Conservation (phyloP, 2,113 vertebrate genomes). For the Archocentrus centrarchus region DNA sequence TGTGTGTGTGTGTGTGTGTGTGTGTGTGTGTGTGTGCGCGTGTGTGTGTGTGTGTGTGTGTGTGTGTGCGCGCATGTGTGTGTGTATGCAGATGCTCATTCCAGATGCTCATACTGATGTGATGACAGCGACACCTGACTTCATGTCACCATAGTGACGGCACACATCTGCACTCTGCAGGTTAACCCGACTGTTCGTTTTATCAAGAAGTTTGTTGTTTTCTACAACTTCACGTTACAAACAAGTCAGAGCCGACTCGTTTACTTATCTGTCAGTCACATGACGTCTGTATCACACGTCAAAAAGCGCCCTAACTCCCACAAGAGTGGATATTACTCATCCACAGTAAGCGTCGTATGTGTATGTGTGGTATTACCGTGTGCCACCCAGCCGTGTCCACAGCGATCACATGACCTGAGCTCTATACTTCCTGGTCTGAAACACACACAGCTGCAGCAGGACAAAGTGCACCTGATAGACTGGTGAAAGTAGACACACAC, state of each 20-base stretch:
- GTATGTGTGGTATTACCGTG: slow-evolving; percentile 48
- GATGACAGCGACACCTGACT: slow-evolving; percentile 69
- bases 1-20: neutral
- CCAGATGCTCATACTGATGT: slow-evolving; percentile 62
- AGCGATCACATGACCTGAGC: slow-evolving; percentile 67
- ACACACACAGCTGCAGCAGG: slow-evolving; percentile 54
- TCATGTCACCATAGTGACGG: slow-evolving; percentile 44
- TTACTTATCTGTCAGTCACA: neutral
- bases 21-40: slow-evolving; percentile 12
- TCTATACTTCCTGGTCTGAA: slow-evolving; percentile 55
- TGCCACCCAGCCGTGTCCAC: slow-evolving; percentile 69
- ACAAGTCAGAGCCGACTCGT: neutral
- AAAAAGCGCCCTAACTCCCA: neutral
- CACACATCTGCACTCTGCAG: slow-evolving; percentile 36
- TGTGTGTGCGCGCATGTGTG: slow-evolving; percentile 16
- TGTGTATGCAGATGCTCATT: slow-evolving; percentile 43
- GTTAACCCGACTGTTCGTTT: neutral
- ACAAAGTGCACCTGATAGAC: slow-evolving; percentile 45
- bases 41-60: neutral
- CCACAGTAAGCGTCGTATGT: neutral
- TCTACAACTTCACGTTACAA: neutral
- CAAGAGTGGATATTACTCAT: too few species aligned
- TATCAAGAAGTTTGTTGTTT: neutral
- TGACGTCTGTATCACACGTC: neutral
- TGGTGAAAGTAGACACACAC: neutral